These are phyloP conservation scores for Trichoplusia ni DNA, from an alignment of 1,140 invertebrate species.

Conservation along the genomic window DNA sequence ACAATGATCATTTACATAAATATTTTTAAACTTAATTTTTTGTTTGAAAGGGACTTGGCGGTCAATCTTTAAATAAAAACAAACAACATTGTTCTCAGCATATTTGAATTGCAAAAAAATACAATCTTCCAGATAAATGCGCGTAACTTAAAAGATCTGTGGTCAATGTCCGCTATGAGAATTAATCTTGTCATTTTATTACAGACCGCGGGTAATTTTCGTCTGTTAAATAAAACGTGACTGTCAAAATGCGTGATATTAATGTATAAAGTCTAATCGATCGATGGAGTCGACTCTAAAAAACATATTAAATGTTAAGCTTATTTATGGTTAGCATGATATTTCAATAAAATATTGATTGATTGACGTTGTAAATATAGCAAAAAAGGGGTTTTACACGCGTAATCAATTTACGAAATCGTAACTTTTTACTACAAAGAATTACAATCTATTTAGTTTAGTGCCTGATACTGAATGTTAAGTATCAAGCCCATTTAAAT, in stretches of 20 bases:
- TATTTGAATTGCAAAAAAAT: too few species aligned
- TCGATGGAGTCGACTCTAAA: background rate
- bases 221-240: slow-evolving; percentile 1
- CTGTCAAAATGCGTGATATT: background rate
- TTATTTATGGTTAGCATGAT: too few species aligned
- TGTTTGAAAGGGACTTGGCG: background rate
- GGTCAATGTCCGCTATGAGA: background rate
- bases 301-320: background rate
- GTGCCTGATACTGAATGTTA: background rate
- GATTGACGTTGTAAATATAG: too few species aligned
- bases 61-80: background rate
- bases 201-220: background rate
- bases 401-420: too few species aligned
- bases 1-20: slow-evolving; percentile 36
- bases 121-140: too few species aligned
- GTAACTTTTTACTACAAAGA: background rate
- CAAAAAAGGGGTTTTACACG: too few species aligned
- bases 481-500: slow-evolving; percentile 12
- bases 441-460: too few species aligned
- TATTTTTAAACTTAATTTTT: slow-evolving; percentile 23
- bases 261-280: too few species aligned
- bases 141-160: background rate
- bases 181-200: slow-evolving; percentile 11
- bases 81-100: too few species aligned
- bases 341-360: too few species aligned